Evolutionary conservation across 2,797 vertebrate species (phyloP).

Genomic region (Myotis planiceps): DNA sequence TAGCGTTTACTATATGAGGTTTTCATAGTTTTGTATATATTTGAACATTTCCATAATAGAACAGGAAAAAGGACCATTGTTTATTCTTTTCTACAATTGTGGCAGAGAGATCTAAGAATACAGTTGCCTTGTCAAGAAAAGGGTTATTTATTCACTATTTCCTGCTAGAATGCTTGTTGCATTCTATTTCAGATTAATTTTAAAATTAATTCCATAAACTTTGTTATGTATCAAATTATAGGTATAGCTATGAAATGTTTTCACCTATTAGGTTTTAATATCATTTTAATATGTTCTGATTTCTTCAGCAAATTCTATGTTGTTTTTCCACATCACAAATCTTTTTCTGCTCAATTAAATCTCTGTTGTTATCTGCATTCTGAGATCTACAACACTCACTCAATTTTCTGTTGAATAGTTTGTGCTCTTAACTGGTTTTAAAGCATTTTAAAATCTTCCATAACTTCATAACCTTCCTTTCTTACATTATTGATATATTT

Average conservation of each 20-base stretch:
- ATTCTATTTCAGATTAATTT: slow-evolving; percentile 51
- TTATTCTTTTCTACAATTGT: slow-evolving; percentile 41
- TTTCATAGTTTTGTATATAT: neutral
- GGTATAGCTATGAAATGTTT: neutral
- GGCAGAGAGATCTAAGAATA: slow-evolving; percentile 37
- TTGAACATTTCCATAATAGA: neutral
- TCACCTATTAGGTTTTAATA: slow-evolving; percentile 9
- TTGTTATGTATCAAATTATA: neutral
- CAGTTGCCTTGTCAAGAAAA: slow-evolving; percentile 41
- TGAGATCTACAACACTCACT: neutral
- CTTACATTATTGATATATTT: neutral
- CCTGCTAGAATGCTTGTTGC: neutral
- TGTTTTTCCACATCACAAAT: neutral
- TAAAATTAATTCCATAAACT: slow-evolving; percentile 53
- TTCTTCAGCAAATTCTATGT: neutral
- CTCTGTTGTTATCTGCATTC: neutral
- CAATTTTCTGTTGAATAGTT: neutral
- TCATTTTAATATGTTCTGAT: slow-evolving; percentile 38
- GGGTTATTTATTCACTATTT: slow-evolving; percentile 57
- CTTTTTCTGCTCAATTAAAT: neutral
- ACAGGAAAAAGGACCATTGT: neutral
- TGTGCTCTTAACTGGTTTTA: neutral
- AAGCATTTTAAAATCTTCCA: neutral
- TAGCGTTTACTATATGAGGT: neutral
- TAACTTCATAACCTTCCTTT: neutral